Conservation (phyloP, 2,113 vertebrate species). For the Otis tarda region DNA sequence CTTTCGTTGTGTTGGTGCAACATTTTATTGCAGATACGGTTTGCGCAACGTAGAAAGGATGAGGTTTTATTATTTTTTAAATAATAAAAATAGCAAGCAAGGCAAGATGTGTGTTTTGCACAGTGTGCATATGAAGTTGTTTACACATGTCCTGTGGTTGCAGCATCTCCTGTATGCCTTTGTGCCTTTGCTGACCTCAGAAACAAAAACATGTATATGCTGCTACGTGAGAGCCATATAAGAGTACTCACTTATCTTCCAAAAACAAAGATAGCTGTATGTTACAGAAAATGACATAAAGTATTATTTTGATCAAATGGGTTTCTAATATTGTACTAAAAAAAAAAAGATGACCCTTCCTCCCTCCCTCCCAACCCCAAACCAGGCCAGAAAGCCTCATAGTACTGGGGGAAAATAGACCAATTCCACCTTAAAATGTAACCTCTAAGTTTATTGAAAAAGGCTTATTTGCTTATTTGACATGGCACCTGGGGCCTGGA, state of each 20-base stretch:
- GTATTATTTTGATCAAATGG: background rate
- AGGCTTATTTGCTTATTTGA: background rate
- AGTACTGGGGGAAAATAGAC: background rate
- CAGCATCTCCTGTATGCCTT: background rate
- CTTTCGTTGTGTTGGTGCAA: background rate
- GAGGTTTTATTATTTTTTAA: background rate
- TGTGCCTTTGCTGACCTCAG: background rate
- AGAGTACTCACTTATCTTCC: background rate
- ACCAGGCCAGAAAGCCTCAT: background rate
- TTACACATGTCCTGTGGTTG: background rate
- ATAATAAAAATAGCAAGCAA: background rate
- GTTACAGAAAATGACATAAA: background rate
- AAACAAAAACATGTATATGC: background rate
- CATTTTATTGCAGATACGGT: background rate
- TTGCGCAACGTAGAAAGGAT: background rate
- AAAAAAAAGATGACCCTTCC: fast-evolving
- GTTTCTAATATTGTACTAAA: background rate
- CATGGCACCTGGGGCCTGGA: background rate
- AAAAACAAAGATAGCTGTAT: background rate
- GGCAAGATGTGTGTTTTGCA: background rate
- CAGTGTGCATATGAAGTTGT: background rate
- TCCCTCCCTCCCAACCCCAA: background rate
- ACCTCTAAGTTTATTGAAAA: background rate
- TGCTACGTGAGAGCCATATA: background rate
- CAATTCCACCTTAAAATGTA: background rate